Percentiles rank a stretch among this genome's conserved stretches.
phyloP scores from a whole-genome alignment of 2,888 invertebrate genomes.

The Molorchus minor region DNA sequence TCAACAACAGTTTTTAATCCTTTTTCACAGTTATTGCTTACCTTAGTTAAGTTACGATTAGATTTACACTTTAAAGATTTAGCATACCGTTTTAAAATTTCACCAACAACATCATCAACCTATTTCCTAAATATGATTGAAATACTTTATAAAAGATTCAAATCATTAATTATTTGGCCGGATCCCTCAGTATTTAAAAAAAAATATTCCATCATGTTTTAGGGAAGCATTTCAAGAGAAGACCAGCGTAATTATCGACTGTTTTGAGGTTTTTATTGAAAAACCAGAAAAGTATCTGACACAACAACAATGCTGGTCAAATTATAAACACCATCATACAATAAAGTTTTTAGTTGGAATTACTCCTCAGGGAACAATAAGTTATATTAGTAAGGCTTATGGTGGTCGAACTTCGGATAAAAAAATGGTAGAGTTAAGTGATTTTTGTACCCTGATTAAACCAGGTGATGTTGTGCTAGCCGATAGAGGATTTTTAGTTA shows the following conservation, averaged over 20 bases:
- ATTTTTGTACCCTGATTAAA: neutral
- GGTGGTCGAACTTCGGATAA: neutral
- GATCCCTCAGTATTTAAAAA: constrained; percentile 16
- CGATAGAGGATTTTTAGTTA: constrained; percentile 38
- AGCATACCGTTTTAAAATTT: constrained; percentile 28
- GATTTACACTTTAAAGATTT: constrained; percentile 33
- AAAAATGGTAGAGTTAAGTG: neutral
- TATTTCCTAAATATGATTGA: constrained; percentile 19
- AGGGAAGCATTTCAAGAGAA: constrained; percentile 30
- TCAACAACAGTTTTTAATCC: constrained; percentile 11
- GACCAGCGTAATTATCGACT: constrained; percentile 26
- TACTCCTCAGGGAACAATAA: constrained; percentile 22
- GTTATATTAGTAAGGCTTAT: constrained; percentile 8
- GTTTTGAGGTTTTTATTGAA: constrained; percentile 33
- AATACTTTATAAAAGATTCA: constrained; percentile 27
- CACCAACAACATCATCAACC: constrained; percentile 22
- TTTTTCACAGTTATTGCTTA: constrained; percentile 23
- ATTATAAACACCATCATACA: constrained; percentile 35
- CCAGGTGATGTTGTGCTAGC: constrained; percentile 39
- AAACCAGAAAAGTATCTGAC: constrained; percentile 23
- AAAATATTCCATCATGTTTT: constrained; percentile 31
- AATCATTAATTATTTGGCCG: constrained; percentile 34
- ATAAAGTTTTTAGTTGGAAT: constrained; percentile 35
- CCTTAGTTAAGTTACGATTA: constrained; percentile 30
- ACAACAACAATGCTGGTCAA: constrained; percentile 29